Base-by-base conservation (phyloP, 23 tunicate species). In the Styela clava region DNA sequence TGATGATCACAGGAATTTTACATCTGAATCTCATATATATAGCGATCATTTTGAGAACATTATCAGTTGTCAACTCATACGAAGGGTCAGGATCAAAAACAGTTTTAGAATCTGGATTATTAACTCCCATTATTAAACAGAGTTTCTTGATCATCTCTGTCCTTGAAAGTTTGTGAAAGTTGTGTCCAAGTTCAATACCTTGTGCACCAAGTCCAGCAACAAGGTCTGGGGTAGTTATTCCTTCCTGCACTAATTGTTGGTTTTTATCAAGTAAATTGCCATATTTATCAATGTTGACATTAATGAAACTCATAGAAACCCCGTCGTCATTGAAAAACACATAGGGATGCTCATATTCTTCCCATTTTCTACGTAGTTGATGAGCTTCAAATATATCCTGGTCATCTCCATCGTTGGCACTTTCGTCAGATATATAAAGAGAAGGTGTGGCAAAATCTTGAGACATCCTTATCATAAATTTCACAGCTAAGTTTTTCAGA, bases 401-500 rank as follows among this genome's bases (percentile, higher is more conserved):
- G 22, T 64, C 36, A 28, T 70, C 71, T 0, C 88, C 33, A 18
- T 61, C 61, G 19, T 35, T 34, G 12, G 44, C 61, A 3, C 30
- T 68, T 62, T 76, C 61, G 52, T 85, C 84, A 26, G 73, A 35
- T 12, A 73, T 78, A 51, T 37, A 44, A 34, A 88, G 35, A 21
- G 94, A 88, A 25, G 94, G 87, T 0, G 94, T 88, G 1, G 94
- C 88, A 72, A 88, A 88, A 73, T 88, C 93, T 61, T 88, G 93
- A 1, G 93, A 77, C 93, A 88, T 88, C 33, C 87, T 69, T 29
- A 88, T 83, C 93, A 88, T 88, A 31, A 88, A 88, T n/a, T 72
- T 64, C 34, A 88, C 93, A 32, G 80, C 93, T 61, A 88, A 88
- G 16, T n/a, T 20, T 69, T 83, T 88, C 20, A 88, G 69, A 1